Evolutionary conservation across 2,888 invertebrate species (phyloP), one percentile per base, ranked within the genome.

Genomic region (Limnephilus marmoratus): DNA sequence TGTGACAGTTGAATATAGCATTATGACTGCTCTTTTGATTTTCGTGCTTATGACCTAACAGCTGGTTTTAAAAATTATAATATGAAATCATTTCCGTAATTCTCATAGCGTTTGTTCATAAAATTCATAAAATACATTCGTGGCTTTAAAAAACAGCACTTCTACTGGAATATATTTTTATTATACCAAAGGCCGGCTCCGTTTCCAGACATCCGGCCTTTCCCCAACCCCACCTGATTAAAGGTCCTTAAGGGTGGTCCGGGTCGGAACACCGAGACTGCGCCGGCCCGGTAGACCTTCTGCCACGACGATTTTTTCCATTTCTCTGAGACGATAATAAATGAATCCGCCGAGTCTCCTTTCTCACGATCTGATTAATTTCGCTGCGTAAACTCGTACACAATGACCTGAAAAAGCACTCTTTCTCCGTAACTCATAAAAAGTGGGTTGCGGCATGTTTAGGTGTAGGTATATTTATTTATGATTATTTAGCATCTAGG

Each of bases 291-390:
- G 9, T 24, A 68, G 45, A 45, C 86, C 24, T 45, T n/a, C 49
- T 29, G 49, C 53, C 29, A 34, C 68, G 18, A 34, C 29, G 53
- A 53, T 31, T 88, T 68, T 49, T 34, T 34, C 11, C 34, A 29
- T 87, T 87, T 31, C 87, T 31, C 15, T 31, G 37, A 68, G 88
- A 88, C 88, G 37, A 88, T 88, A 88, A 88, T 31, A 88, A 88
- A 88, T 68, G 88, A 49, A 86, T 24, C 86, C 49, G 29, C 13
- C 49, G 29, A 45, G 13, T 88, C 37, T 31, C 37, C n/a, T 88
- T 88, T 88, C 88, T 68, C 88, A 88, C 88, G 88, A 88, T 88
- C 68, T 88, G 88, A 88, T 53, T 53, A 53, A 88, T 88, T 31
- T 53, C n/a, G 18, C 90, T 81, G 90, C 90, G 90, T 90, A 90